A percentile compares a stretch with the other conserved stretches of the same genome.
Evolutionary conservation across 2,797 vertebrate species (phyloP).

Genomic region (Hydrocynus forskahlii): DNA sequence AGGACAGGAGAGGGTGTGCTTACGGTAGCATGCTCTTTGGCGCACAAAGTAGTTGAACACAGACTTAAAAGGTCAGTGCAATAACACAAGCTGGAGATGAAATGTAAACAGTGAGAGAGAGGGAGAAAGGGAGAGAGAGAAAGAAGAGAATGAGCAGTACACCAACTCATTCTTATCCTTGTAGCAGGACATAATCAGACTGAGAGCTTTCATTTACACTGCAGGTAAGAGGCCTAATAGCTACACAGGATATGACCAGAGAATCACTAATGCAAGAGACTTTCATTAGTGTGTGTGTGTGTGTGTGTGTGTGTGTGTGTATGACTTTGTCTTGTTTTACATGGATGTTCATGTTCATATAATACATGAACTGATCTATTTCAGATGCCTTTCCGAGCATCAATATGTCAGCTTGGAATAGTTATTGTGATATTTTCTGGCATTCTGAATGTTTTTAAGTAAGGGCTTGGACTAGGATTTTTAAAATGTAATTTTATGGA

Average conservation of each 20-base stretch:
- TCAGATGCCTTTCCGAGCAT: neutral
- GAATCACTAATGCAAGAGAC: neutral
- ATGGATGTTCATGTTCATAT: neutral
- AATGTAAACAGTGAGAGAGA: constrained; percentile 57
- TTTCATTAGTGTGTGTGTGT: neutral
- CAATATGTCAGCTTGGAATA: neutral
- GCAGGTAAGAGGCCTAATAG: constrained; percentile 42
- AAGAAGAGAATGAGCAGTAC: constrained; percentile 37
- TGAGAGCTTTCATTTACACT: constrained; percentile 39
- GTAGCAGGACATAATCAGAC: constrained; percentile 37
- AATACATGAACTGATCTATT: constrained; percentile 4
- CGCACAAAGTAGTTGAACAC: constrained; percentile 52
- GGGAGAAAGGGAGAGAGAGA: constrained; percentile 40
- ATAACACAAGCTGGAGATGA: constrained; percentile 52
- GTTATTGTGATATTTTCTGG: neutral
- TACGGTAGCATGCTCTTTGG: constrained; percentile 40
- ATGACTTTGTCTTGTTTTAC: constrained; percentile 12
- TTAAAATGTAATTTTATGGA: neutral
- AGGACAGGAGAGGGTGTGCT: constrained; percentile 18
- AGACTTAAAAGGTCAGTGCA: constrained; percentile 62
- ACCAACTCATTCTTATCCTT: constrained; percentile 35
- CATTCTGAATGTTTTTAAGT: neutral
- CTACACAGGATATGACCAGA: constrained; percentile 23
- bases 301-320: neutral
- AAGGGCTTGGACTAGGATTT: neutral